Percentiles rank a stretch among this genome's conserved stretches.
Evolutionary conservation across 1,140 invertebrate species (phyloP).

Genomic region (Ylistrum balloti): DNA sequence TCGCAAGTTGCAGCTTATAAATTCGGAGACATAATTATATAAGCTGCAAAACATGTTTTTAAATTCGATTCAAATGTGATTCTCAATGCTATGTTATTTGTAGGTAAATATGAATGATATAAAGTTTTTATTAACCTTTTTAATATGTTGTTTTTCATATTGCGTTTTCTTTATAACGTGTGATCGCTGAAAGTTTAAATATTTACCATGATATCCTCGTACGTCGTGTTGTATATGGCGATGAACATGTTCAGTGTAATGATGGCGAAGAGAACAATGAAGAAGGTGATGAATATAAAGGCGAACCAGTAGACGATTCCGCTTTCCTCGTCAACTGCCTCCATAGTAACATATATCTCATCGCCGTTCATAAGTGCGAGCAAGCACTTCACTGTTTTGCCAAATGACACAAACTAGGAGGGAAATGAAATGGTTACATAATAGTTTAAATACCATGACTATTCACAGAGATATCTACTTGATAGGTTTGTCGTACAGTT

Average conservation of each 20-base stretch:
- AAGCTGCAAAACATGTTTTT: too few species aligned
- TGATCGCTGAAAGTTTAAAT: neutral
- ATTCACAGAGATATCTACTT: too few species aligned
- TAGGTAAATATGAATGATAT: too few species aligned
- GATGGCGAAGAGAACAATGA: slow-evolving; percentile 98
- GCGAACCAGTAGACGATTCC: slow-evolving; percentile 92
- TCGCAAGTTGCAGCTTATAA: too few species aligned
- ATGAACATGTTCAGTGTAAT: slow-evolving; percentile 98
- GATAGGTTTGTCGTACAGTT: too few species aligned
- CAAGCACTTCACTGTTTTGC: slow-evolving; percentile 81
- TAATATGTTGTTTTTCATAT: too few species aligned
- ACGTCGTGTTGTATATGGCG: slow-evolving; percentile 98
- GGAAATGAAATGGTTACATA: slow-evolving; percentile 44
- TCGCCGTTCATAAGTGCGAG: slow-evolving; percentile 97
- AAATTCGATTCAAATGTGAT: too few species aligned
- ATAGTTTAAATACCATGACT: too few species aligned
- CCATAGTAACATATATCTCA: slow-evolving; percentile 99
- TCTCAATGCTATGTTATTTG: too few species aligned
- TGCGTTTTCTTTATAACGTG: too few species aligned
- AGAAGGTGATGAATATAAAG: slow-evolving; percentile 95
- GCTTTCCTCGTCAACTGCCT: slow-evolving; percentile 84
- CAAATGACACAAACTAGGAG: slow-evolving; percentile 88
- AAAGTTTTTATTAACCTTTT: too few species aligned
- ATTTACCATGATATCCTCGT: slow-evolving; percentile 85
- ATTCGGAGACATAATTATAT: too few species aligned